phyloP scores from a whole-genome alignment of 2,113 vertebrate species.

The human (Homo sapiens) region DNA sequence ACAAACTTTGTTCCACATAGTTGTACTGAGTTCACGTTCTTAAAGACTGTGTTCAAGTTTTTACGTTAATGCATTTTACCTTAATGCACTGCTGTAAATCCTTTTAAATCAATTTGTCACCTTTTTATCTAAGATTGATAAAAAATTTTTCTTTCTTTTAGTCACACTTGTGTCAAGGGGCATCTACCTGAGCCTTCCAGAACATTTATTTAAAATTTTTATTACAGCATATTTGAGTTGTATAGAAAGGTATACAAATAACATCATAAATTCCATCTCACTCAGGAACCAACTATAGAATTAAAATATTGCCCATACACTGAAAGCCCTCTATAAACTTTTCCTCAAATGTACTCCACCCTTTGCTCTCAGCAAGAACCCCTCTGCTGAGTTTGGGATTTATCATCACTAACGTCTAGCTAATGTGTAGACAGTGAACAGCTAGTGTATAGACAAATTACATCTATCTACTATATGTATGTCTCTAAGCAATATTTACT shows the following conservation, averaged over 20 bases:
- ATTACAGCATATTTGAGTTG: not conserved
- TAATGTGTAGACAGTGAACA: not conserved
- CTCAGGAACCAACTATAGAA: not conserved
- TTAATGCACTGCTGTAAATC: not conserved
- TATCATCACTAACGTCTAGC: not conserved
- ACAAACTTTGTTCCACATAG: not conserved
- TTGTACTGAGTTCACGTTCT: constrained; percentile 32
- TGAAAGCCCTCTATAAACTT: not conserved
- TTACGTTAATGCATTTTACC: not conserved
- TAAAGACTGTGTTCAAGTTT: constrained; percentile 25
- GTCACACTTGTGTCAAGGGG: not conserved
- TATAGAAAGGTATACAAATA: constrained; percentile 16
- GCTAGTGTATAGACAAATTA: not conserved
- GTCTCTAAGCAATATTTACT: not conserved
- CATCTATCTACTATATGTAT: not conserved
- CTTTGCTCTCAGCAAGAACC: not conserved
- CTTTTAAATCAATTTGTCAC: constrained; percentile 10
- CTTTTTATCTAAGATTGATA: constrained; percentile 15
- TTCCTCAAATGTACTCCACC: not conserved
- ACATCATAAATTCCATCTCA: not conserved
- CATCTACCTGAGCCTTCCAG: not conserved
- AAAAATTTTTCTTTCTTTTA: constrained; percentile 35
- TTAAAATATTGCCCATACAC: not conserved
- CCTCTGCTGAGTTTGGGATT: not conserved
- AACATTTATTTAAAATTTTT: not conserved